Conservation (phyloP, 2,888 invertebrate genomes). For the Chloromyia formosa region DNA sequence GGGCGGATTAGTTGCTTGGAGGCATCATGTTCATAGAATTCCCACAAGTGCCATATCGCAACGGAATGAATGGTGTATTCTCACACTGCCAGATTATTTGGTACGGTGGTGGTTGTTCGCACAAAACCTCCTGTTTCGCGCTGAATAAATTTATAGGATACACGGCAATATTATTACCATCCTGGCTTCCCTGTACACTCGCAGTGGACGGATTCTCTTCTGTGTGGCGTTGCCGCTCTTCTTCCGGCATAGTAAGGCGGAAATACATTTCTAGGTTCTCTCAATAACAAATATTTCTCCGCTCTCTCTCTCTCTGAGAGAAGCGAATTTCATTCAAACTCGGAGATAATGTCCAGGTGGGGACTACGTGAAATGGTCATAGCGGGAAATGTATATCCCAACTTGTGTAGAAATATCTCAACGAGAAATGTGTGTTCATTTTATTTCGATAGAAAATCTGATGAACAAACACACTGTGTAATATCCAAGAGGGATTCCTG, state of each 20-base stretch:
- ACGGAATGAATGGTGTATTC: slow-evolving; percentile 48
- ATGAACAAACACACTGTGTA: slow-evolving; percentile 27
- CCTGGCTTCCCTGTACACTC: neutral
- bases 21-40: slow-evolving; percentile 52
- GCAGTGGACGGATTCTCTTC: neutral
- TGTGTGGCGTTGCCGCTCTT: neutral
- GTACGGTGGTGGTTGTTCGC: slow-evolving; percentile 43
- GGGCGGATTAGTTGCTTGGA: slow-evolving; percentile 51
- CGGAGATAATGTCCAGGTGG: slow-evolving; percentile 25
- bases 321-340: slow-evolving; percentile 20
- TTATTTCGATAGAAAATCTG: slow-evolving; percentile 27
- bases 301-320: slow-evolving; percentile 8
- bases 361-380: slow-evolving; percentile 27
- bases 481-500: neutral
- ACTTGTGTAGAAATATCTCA: neutral
- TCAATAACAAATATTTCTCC: neutral
- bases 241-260: neutral
- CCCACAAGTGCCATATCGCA: slow-evolving; percentile 53
- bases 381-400: slow-evolving; percentile 14
- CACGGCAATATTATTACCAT: neutral
- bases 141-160: slow-evolving; percentile 45
- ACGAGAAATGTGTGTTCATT: slow-evolving; percentile 18
- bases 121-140: slow-evolving; percentile 39
- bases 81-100: neutral
- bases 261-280: neutral